phyloP scores from a whole-genome alignment of 2,797 vertebrate species.

The Rhinatrema bivittatum region DNA sequence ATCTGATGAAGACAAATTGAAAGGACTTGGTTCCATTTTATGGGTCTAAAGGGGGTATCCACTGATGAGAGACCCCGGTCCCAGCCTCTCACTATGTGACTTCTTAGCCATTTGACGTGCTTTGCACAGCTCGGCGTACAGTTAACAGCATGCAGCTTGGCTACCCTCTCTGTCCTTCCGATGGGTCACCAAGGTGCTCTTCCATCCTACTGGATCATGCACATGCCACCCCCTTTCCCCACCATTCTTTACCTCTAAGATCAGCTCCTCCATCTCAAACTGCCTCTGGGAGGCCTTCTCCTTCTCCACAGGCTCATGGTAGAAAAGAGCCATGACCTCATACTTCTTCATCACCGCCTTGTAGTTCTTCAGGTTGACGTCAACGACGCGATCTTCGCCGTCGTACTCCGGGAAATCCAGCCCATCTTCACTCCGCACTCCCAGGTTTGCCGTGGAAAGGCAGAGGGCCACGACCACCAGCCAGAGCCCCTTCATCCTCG shows the following conservation, averaged over 20 bases:
- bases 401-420: conserved; percentile 79
- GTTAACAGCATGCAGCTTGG: no score
- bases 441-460: conserved; percentile 47
- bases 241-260: conserved; percentile 68
- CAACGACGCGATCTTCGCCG: conserved; percentile 74
- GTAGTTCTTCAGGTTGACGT: conserved; percentile 74
- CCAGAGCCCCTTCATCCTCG: conserved; percentile 60
- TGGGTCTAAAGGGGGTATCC: no score
- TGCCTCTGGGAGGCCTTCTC: conserved; percentile 69
- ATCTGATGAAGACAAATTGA: no score
- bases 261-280: conserved; percentile 78
- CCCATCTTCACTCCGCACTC: conserved; percentile 57
- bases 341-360: conserved; percentile 78
- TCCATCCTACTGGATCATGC: no score
- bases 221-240: no score
- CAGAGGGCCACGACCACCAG: conserved; percentile 46
- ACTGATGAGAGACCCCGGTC: no score
- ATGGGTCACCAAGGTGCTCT: no score
- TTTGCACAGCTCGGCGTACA: no score
- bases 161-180: no score
- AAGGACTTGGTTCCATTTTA: no score
- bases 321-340: conserved; percentile 82
- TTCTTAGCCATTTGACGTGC: no score
- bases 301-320: conserved; percentile 67
- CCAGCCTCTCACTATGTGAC: no score